Percentiles rank a stretch among this genome's conserved stretches.
phyloP scores from a whole-genome alignment of 23 tunicate genomes.

The Ascidia mentula region DNA sequence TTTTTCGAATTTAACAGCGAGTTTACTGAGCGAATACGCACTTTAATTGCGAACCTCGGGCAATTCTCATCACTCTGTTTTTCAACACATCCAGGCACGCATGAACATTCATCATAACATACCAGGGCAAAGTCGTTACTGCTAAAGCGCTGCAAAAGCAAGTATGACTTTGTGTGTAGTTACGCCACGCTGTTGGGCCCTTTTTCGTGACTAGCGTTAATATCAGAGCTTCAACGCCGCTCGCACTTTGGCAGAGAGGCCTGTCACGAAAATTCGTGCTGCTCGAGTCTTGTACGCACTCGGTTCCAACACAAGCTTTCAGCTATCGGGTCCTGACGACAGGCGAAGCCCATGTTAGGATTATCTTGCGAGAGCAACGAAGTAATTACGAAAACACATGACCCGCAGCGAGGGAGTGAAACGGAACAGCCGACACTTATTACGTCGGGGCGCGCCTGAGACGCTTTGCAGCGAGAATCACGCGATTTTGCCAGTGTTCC shows the following conservation, averaged over 20 bases:
- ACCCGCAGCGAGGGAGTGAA: constrained; percentile 53
- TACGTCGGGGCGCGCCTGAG: constrained; percentile 32
- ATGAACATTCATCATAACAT: too few relatives aligned
- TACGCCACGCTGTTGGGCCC: too few relatives aligned
- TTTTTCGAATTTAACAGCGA: too few relatives aligned
- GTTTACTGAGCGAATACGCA: too few relatives aligned
- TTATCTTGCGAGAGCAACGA: constrained; percentile 55
- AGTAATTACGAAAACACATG: constrained; percentile 72
- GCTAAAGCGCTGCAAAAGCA: too few relatives aligned
- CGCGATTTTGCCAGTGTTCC: constrained; percentile 17
- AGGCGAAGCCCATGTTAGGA: constrained; percentile 50
- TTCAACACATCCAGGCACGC: too few relatives aligned
- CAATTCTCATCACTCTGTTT: too few relatives aligned
- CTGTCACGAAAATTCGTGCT: constrained; percentile 23
- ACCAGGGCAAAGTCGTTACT: too few relatives aligned
- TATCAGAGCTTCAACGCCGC: background rate
- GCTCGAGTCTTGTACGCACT: constrained; percentile 18
- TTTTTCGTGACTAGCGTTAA: background rate
- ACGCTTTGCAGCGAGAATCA: constrained; percentile 58
- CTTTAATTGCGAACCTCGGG: too few relatives aligned
- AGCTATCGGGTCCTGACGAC: constrained; percentile 28
- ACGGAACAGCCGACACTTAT: constrained; percentile 52
- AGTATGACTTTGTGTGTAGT: too few relatives aligned
- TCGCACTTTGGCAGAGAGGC: background rate
- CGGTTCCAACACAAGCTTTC: background rate